Evolutionary conservation across 1,140 invertebrate species (phyloP).

Genomic region (Conus betulinus): DNA sequence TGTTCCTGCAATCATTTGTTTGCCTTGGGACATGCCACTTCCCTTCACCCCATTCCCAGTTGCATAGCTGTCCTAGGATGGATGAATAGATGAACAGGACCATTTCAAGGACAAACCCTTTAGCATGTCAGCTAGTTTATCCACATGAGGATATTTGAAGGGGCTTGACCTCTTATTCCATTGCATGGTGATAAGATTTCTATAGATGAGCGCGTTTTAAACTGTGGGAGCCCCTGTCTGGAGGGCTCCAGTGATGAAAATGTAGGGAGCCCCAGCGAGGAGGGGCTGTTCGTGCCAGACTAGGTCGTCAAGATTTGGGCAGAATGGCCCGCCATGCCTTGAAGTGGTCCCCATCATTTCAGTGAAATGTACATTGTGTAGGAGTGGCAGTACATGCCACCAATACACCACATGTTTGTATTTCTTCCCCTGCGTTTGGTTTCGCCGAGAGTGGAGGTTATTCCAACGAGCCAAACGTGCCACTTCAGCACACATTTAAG

Average conservation of each 20-base stretch:
- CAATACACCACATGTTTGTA: background rate
- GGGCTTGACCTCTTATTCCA: too few species aligned
- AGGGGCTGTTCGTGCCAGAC: background rate
- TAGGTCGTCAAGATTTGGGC: background rate
- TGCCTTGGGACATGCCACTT: background rate
- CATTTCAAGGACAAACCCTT: constrained; percentile 8
- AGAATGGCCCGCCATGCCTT: background rate
- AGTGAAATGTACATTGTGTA: background rate
- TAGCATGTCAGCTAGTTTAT: background rate
- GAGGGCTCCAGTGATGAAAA: too few species aligned
- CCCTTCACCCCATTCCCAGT: background rate
- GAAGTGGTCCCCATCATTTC: background rate
- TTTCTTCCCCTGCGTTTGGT: background rate
- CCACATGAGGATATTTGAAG: too few species aligned
- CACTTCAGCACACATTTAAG: background rate
- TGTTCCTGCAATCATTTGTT: background rate
- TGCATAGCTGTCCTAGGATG: background rate
- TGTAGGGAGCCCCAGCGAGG: background rate
- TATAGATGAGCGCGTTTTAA: background rate
- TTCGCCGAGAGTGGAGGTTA: constrained; percentile 9
- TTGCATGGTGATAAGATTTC: background rate
- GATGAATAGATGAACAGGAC: background rate
- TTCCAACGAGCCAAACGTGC: constrained; percentile 6
- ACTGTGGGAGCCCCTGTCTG: background rate
- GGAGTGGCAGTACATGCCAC: background rate